A percentile compares a stretch with the other conserved stretches of the same genome.
Conservation (phyloP, 2,113 vertebrate genomes). For the Salminus brasiliensis region DNA sequence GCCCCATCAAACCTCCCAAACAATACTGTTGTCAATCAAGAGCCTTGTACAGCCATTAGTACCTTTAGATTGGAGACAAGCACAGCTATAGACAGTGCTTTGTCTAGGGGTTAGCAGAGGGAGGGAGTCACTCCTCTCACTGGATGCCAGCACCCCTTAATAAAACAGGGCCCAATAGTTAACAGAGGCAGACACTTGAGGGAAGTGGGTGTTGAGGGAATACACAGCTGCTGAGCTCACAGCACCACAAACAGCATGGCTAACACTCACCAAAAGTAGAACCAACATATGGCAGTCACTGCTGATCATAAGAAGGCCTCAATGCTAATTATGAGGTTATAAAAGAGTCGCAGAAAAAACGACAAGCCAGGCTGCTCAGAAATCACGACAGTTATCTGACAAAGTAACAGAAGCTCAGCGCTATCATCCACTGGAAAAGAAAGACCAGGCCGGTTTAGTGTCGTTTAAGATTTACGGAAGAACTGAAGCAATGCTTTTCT, state of each 20-base stretch:
- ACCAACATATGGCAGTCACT: conserved; percentile 1
- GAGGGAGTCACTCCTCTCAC: not conserved
- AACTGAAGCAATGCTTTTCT: too few species aligned
- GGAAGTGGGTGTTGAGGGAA: not conserved
- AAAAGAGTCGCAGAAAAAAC: not conserved
- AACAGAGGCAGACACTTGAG: conserved; percentile 23
- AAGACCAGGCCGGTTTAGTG: not conserved
- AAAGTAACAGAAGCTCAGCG: not conserved
- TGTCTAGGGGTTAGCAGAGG: not conserved
- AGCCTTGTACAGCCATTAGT: too few species aligned
- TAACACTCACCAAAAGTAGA: conserved; percentile 4
- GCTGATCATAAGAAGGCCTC: not conserved
- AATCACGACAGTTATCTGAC: not conserved
- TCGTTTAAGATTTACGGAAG: not conserved
- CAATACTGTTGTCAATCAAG: not conserved
- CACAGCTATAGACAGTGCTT: not conserved
- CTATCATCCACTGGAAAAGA: not conserved
- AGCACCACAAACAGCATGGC: conserved; percentile 5
- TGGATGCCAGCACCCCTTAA: not conserved
- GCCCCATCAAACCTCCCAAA: not conserved
- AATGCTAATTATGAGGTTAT: not conserved
- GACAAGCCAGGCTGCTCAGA: not conserved
- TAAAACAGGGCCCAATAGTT: conserved; percentile 3
- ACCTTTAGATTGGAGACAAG: not conserved
- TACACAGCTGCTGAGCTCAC: conserved; percentile 5